phyloP scores from a whole-genome alignment of 2,113 vertebrate genomes.

The Lagopus leucura region DNA sequence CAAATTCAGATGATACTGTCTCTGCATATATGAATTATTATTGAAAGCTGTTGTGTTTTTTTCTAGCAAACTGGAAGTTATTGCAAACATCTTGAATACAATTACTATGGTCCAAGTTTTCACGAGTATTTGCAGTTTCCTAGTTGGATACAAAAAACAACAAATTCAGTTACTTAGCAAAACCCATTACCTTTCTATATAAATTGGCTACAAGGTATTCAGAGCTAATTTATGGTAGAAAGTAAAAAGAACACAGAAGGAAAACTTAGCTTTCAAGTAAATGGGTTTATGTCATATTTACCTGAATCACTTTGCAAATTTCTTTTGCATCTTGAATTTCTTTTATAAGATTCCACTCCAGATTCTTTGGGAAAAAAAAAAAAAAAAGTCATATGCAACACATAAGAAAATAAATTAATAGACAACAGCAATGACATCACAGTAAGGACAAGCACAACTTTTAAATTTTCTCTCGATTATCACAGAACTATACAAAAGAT shows the following conservation, averaged over 20 bases:
- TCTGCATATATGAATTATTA: not conserved
- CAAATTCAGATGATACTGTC: not conserved
- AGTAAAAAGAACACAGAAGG: constrained; percentile 26
- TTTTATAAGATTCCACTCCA: constrained; percentile 61
- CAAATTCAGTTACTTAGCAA: constrained; percentile 31
- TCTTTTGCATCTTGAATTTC: constrained; percentile 33
- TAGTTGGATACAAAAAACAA: not conserved
- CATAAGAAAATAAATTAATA: not conserved
- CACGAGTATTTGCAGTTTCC: constrained; percentile 25
- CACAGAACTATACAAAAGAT: not conserved
- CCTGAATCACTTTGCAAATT: constrained; percentile 48
- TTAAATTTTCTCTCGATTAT: not conserved
- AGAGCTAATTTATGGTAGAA: constrained; percentile 34
- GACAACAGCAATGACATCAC: not conserved
- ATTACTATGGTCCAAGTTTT: constrained; percentile 32
- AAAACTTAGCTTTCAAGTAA: constrained; percentile 29
- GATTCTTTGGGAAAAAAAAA: constrained; percentile 13
- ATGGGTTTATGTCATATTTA: constrained; percentile 41
- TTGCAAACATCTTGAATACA: not conserved
- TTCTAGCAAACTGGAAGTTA: not conserved
- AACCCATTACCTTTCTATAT: constrained; percentile 34
- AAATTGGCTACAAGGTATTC: constrained; percentile 28
- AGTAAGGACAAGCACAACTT: not conserved
- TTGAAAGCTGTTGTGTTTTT: not conserved
- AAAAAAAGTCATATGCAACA: not conserved